phyloP scores from a whole-genome alignment of 2,888 invertebrate species.

The Polyploca ridens region DNA sequence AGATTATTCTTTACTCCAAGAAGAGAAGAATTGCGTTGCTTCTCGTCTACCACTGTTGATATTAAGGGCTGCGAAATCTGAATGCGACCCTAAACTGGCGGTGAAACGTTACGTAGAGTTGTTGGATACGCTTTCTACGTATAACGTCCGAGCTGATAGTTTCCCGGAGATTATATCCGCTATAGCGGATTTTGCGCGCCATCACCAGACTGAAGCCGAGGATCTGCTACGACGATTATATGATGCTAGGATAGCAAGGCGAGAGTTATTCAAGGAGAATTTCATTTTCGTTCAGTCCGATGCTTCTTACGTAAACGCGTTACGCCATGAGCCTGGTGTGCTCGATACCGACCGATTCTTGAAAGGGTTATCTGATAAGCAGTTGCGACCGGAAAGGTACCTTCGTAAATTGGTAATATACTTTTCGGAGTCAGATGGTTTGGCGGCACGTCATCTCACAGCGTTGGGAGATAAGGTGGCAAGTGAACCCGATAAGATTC shows the following conservation, averaged over 20 bases:
- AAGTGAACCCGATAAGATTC: constrained; percentile 14
- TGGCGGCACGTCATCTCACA: constrained; percentile 40
- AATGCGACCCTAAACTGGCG: constrained; percentile 24
- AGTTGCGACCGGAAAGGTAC: constrained; percentile 45
- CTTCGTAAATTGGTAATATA: constrained; percentile 52
- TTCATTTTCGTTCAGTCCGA: constrained; percentile 49
- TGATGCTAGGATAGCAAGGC: constrained; percentile 49
- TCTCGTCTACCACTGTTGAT: constrained; percentile 40
- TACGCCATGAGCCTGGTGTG: constrained; percentile 53
- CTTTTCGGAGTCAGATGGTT: constrained; percentile 54
- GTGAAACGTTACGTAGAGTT: constrained; percentile 34
- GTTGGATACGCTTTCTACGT: constrained; percentile 44
- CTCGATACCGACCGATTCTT: constrained; percentile 40
- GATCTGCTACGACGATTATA: constrained; percentile 47
- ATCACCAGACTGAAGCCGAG: constrained; percentile 29
- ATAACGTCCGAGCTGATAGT: constrained; percentile 40
- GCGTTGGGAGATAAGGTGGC: constrained; percentile 19
- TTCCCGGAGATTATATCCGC: constrained; percentile 38
- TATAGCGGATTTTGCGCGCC: constrained; percentile 22
- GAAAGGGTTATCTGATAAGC: constrained; percentile 26
- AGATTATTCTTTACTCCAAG: constrained; percentile 48
- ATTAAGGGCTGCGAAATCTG: constrained; percentile 28
- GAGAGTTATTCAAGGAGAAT: constrained; percentile 49
- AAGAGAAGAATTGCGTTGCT: constrained; percentile 44
- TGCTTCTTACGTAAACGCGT: constrained; percentile 57